Percentiles rank a stretch among this genome's conserved stretches.
Conservation (phyloP, 2,888 invertebrate genomes). For the Leptinotarsa haldemani region DNA sequence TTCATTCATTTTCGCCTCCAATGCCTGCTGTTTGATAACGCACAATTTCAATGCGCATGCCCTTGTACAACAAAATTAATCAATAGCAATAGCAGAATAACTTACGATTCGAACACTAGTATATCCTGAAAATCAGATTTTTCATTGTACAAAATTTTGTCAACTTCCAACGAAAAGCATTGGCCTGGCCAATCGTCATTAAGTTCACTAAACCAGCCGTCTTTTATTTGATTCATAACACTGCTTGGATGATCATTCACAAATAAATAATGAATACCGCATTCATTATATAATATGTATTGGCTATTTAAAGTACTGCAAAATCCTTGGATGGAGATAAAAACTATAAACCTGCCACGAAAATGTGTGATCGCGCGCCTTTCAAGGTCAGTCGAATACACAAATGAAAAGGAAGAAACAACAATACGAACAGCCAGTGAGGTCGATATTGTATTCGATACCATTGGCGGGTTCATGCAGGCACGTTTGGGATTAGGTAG, state of each 20-base stretch:
- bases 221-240: constrained; percentile 67
- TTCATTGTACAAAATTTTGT: constrained; percentile 81
- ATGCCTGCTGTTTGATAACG: too few relatives aligned
- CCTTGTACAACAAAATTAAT: neutral
- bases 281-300: neutral
- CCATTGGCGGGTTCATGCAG: neutral
- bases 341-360: neutral
- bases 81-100: constrained; percentile 20
- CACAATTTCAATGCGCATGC: neutral
- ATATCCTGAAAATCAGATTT: constrained; percentile 88
- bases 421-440: neutral
- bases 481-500: too few relatives aligned
- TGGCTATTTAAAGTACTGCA: neutral
- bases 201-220: constrained; percentile 94
- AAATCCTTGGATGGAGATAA: neutral
- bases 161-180: constrained; percentile 86
- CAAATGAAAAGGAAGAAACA: too few relatives aligned
- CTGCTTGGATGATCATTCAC: too few relatives aligned
- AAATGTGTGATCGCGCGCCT: neutral
- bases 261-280: neutral
- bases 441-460: neutral
- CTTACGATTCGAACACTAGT: constrained; percentile 68
- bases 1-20: too few relatives aligned
- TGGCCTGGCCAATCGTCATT: constrained; percentile 93
- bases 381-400: neutral